These are phyloP conservation scores for Atractosteus spatula DNA, from an alignment of 2,113 vertebrate species.

Conservation along the genomic window DNA sequence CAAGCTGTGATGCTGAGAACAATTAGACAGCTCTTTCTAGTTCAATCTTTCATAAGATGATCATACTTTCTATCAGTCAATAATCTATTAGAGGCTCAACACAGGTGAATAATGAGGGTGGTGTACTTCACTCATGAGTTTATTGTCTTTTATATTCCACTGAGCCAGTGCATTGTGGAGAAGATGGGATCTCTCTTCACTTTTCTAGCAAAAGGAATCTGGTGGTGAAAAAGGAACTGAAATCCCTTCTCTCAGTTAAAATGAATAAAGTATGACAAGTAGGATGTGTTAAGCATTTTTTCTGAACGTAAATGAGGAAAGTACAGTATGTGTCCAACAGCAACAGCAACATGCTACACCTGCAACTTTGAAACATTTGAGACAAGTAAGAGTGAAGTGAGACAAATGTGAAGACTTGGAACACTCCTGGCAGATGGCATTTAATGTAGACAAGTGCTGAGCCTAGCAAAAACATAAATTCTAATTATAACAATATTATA, in stretches of 20 bases:
- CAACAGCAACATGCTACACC: too few species aligned
- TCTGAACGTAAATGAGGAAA: conserved; percentile 7
- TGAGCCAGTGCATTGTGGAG: background rate
- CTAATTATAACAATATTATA: too few species aligned
- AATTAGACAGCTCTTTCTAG: background rate
- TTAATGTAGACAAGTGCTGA: too few species aligned
- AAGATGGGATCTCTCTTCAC: conserved; percentile 2
- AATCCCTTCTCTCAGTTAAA: conserved; percentile 8
- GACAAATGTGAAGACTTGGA: too few species aligned
- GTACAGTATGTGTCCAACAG: background rate
- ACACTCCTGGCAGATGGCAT: too few species aligned
- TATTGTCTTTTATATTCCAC: background rate
- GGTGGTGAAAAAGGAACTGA: too few species aligned
- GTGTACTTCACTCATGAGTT: background rate
- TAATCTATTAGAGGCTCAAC: background rate
- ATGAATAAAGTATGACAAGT: background rate
- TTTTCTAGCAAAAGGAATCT: too few species aligned
- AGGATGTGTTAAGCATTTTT: background rate
- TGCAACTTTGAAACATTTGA: too few species aligned
- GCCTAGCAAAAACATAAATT: too few species aligned
- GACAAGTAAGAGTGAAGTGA: too few species aligned
- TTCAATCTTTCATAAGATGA: too few species aligned
- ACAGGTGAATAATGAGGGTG: background rate
- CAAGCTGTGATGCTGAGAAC: too few species aligned
- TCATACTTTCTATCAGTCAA: background rate